Evolutionary conservation across 2,113 vertebrate genomes (phyloP), one percentile per base, ranked within the genome.

Genomic region (Muntiacus reevesi): DNA sequence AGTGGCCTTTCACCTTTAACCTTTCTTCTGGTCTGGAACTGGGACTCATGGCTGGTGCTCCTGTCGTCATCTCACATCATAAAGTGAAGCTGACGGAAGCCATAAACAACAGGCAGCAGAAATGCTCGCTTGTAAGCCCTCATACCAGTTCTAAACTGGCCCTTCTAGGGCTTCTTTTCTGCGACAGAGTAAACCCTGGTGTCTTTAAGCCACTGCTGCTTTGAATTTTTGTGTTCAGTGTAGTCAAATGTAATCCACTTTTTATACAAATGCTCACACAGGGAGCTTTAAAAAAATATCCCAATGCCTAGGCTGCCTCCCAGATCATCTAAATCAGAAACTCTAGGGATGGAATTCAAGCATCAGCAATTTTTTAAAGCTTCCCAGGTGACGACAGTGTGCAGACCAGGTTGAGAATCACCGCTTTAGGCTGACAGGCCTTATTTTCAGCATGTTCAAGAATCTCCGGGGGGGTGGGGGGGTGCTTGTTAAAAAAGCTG

Each of bases 201-300:
- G n/a, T 47, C 47, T 94, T 95, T 55, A 84, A 95, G 64, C 64
- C 88, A 52, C 13, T 52, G 62, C 55, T 40, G 43, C 36, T 96
- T 97, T 50, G 55, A 59, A 78, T 30, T 89, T 94, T 88, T 83
- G 78, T 64, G 59, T 92, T 96, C 57, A 87, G 50, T 76, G 40
- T 57, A 95, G 28, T 43, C 86, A 95, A 85, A 15, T 86, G n/a
- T 83, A 94, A 90, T 96, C 55, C 23, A 40, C 47, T 93, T 96
- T 74, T 93, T 52, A 93, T 83, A 96, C 27, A 89, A 60, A 97
- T n/a, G 28, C 23, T 96, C 76, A 79, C 55, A 54, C 55, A 87
- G 59, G 30, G 71, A 88, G 85, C 82, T 96, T 89, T 91, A 43
- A 74, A 95, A 92, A 93, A 90, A 95, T 54, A 92, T 30, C 47